These are phyloP conservation scores for Trochalopteron elliotii DNA, from an alignment of 2,113 vertebrate genomes.

Conservation along the genomic window DNA sequence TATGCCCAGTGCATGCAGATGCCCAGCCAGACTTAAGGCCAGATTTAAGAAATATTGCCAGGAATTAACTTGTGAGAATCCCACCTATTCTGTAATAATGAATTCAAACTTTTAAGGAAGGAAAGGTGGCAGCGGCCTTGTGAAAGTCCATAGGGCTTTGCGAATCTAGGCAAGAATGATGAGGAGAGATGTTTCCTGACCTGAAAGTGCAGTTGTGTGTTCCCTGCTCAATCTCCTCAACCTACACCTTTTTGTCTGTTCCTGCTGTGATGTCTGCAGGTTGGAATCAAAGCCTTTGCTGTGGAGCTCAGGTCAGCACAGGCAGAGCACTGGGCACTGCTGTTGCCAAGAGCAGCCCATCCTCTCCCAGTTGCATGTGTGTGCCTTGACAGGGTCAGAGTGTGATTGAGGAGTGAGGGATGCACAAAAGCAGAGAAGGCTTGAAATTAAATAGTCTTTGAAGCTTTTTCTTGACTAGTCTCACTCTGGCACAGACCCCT, in stretches of 20 bases:
- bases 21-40: not conserved
- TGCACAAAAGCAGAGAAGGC: conserved; percentile 6
- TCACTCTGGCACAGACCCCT: conserved; percentile 18
- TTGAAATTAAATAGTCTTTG: conserved; percentile 61
- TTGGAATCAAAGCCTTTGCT: not conserved
- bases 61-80: not conserved
- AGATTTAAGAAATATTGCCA: not conserved
- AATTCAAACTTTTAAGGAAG: not conserved
- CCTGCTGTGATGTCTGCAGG: not conserved
- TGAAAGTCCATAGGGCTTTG: not conserved
- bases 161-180: not conserved
- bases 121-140: not conserved
- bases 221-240: not conserved
- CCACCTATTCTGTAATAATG: not conserved
- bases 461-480: conserved; percentile 35
- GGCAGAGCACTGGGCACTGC: not conserved
- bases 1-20: not conserved
- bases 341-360: not conserved
- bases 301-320: not conserved
- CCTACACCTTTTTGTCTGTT: not conserved
- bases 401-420: not conserved
- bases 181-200: not conserved
- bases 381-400: not conserved
- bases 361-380: not conserved
- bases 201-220: fast-evolving